These are phyloP conservation scores for Pristionchus pacificus DNA, from an alignment of 1,140 invertebrate genomes.

Conservation along the genomic window DNA sequence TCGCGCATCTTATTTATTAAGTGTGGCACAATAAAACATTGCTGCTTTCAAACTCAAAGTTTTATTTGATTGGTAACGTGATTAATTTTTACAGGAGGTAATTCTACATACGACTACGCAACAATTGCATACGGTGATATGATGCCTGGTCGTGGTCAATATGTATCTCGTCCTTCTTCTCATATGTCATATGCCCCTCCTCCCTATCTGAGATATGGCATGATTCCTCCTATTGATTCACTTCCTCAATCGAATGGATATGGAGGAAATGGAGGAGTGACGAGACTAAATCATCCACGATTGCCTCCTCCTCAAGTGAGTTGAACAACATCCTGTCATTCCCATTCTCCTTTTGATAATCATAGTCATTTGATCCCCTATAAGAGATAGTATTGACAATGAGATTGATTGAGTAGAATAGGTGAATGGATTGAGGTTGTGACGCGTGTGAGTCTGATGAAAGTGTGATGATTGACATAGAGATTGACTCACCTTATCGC, in stretches of 20 bases:
- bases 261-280: neutral
- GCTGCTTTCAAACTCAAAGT: neutral
- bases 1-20: constrained; percentile 18
- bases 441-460: too few species aligned
- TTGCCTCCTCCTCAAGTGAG: neutral
- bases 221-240: too few species aligned
- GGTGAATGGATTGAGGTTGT: too few species aligned
- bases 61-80: neutral
- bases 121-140: constrained; percentile 35
- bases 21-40: neutral
- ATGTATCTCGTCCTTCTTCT: constrained; percentile 14
- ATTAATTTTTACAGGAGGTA: constrained; percentile 32
- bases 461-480: too few species aligned
- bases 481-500: too few species aligned
- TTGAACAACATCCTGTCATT: too few species aligned
- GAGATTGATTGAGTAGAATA: too few species aligned
- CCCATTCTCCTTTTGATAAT: too few species aligned
- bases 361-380: too few species aligned
- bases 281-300: neutral
- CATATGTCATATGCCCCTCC: neutral
- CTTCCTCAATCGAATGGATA: neutral
- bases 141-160: constrained; percentile 22
- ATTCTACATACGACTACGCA: constrained; percentile 33
- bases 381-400: too few species aligned
- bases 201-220: constrained; percentile 14